These are phyloP conservation scores for Acridotheres tristis DNA, from an alignment of 2,797 vertebrate species.

Conservation along the genomic window DNA sequence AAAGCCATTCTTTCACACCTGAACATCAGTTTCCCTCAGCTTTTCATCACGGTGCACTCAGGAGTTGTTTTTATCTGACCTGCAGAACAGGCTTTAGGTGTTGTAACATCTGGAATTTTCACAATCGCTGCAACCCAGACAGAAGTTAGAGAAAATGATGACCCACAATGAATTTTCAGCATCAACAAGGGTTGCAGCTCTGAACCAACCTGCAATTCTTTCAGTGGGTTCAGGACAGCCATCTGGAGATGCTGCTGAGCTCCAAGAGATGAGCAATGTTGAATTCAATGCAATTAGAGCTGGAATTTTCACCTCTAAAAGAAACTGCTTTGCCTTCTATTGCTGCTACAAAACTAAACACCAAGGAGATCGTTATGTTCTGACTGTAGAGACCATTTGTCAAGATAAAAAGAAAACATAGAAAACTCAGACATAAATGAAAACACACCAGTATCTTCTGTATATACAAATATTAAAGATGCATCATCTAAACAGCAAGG, in stretches of 20 bases:
- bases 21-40: background rate
- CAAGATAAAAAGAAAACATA: background rate
- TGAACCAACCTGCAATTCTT: background rate
- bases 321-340: background rate
- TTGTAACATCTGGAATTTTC: background rate
- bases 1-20: background rate
- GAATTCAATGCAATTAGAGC: background rate
- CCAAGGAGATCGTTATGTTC: background rate
- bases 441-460: background rate
- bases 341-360: background rate
- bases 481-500: background rate
- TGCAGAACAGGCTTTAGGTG: background rate
- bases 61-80: background rate
- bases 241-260: background rate
- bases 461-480: background rate
- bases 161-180: background rate
- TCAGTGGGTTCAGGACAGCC: background rate
- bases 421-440: background rate
- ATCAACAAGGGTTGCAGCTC: background rate
- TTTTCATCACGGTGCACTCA: background rate
- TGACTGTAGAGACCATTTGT: background rate
- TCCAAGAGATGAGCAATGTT: background rate
- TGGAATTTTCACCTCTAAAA: background rate
- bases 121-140: background rate
- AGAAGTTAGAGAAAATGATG: background rate